A percentile compares a stretch with the other conserved stretches of the same genome.
Evolutionary conservation across 2,797 vertebrate genomes (phyloP).

Genomic region (Carduelis carduelis): DNA sequence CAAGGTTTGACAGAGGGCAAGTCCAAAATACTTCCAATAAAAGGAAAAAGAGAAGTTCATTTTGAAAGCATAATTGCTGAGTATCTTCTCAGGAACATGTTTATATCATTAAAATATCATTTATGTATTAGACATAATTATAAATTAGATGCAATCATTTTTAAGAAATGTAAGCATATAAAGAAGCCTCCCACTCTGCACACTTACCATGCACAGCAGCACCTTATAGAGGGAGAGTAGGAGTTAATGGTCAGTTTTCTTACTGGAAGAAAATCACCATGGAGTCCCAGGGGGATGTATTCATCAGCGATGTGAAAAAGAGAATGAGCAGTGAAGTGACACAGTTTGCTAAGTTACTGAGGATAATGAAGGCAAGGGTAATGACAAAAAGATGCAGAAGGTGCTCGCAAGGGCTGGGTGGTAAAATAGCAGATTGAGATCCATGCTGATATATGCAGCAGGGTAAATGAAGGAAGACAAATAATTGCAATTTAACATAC

Average conservation of each 20-base stretch:
- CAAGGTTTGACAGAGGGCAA: slow-evolving; percentile 39
- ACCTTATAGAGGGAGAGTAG: neutral
- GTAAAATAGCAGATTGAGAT: neutral
- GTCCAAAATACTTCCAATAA: neutral
- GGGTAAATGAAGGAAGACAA: neutral
- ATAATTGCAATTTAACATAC: neutral
- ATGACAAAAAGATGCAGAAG: neutral
- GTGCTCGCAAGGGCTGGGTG: neutral
- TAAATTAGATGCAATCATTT: neutral
- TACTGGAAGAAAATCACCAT: neutral
- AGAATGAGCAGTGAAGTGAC: neutral
- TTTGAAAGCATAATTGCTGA: neutral
- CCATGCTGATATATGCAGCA: rapidly evolving
- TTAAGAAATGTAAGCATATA: neutral
- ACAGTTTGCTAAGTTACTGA: neutral
- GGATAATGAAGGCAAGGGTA: slow-evolving; percentile 2
- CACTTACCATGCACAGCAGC: neutral
- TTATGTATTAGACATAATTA: neutral
- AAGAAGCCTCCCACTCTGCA: neutral
- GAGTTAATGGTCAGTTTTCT: slow-evolving; percentile 31
- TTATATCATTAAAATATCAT: neutral
- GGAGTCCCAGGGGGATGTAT: neutral
- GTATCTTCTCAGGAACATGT: neutral
- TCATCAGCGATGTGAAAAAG: neutral
- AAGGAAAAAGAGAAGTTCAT: neutral